A percentile compares a stretch with the other conserved stretches of the same genome.
phyloP scores from a whole-genome alignment of 1,140 invertebrate species.

The Zaprionus tsacasi region DNA sequence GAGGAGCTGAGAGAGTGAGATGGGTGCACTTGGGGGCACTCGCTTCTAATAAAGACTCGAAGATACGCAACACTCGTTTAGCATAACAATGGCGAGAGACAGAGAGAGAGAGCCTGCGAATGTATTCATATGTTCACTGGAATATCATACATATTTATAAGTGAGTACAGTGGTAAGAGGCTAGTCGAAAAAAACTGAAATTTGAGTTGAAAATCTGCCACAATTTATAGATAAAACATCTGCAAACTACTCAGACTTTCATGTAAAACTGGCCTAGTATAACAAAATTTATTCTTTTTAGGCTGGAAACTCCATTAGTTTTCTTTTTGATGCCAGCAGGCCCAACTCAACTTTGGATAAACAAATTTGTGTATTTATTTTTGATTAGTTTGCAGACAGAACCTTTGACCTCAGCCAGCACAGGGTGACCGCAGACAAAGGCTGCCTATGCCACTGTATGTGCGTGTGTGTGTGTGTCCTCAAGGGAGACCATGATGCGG shows the following conservation, averaged over 20 bases:
- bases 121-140: slow-evolving; percentile 28
- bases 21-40: slow-evolving; percentile 23
- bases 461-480: background rate
- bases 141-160: slow-evolving; percentile 28
- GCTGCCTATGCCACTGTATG: background rate
- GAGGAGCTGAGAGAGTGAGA: background rate
- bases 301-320: background rate
- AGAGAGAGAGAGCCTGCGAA: slow-evolving; percentile 2
- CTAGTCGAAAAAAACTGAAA: background rate
- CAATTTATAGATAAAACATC: background rate
- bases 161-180: slow-evolving; percentile 16
- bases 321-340: background rate
- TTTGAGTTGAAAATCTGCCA: too few relatives aligned
- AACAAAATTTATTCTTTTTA: background rate
- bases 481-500: background rate
- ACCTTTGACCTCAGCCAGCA: background rate
- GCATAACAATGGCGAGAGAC: slow-evolving; percentile 49
- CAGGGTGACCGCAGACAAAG: background rate
- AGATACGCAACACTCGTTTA: slow-evolving; percentile 41
- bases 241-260: background rate
- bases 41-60: slow-evolving; percentile 51
- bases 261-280: too few relatives aligned
- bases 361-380: slow-evolving; percentile 8
- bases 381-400: slow-evolving; percentile 3
- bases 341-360: slow-evolving; percentile 4